phyloP scores from a whole-genome alignment of 2,888 invertebrate species.

The Ophioninae sp. region DNA sequence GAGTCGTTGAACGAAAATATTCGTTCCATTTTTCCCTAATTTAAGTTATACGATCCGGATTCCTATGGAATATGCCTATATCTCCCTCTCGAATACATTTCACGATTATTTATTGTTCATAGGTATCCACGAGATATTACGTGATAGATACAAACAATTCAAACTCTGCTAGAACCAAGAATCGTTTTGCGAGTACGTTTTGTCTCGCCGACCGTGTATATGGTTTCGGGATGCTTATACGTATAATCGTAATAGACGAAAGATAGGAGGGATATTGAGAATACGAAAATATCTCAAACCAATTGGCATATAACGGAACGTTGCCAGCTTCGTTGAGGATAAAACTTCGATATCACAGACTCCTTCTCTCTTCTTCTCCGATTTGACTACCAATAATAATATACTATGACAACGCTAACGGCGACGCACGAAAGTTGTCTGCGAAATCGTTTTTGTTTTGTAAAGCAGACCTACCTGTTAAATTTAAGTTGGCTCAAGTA shows the following conservation, averaged over 20 bases:
- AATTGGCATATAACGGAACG: constrained; percentile 26
- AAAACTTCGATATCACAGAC: constrained; percentile 21
- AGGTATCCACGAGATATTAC: constrained; percentile 12
- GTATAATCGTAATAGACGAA: constrained; percentile 30
- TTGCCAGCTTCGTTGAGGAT: constrained; percentile 24
- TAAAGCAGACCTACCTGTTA: no score
- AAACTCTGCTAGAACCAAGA: constrained; percentile 40
- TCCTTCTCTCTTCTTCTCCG: constrained; percentile 9
- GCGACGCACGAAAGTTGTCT: constrained; percentile 36
- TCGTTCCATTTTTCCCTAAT: background rate
- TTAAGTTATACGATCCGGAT: constrained; percentile 1
- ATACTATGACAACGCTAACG: constrained; percentile 55
- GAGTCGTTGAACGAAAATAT: constrained; percentile 17
- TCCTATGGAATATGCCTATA: constrained; percentile 5
- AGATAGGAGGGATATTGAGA: constrained; percentile 43
- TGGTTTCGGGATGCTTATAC: constrained; percentile 22
- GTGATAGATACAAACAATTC: constrained; percentile 55
- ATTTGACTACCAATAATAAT: constrained; percentile 48
- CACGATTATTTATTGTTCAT: constrained; percentile 9
- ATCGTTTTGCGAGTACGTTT: constrained; percentile 40
- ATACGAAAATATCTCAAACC: constrained; percentile 29
- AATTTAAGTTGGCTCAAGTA: no score
- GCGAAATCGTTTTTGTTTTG: background rate
- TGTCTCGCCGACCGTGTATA: constrained; percentile 13
- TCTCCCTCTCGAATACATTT: constrained; percentile 32